Evolutionary conservation across 2,888 invertebrate species (phyloP), one percentile per base, ranked within the genome.

Genomic region (Fissipunctia ypsillon): DNA sequence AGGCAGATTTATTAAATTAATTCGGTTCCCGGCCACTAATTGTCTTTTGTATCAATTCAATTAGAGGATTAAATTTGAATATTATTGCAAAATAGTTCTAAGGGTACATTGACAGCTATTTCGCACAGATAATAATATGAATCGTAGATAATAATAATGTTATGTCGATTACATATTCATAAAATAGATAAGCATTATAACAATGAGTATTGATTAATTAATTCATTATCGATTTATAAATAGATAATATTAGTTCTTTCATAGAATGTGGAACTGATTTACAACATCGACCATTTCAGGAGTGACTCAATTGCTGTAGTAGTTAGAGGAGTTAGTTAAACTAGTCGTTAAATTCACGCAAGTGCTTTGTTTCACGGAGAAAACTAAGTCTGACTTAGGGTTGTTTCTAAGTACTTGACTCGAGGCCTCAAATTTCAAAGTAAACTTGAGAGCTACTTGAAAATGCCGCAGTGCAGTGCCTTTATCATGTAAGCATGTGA

Each of bases 21-120:
- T 88, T 87, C 88, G 75, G 85, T 87, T 84, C 88, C 86, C 82
- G 78, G 81, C 81, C 87, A 86, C 87, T 91, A 90, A 92, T 90
- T 91, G 89, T 88, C 90, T 90, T 91, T 90, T 90, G 89, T 91
- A 90, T 89, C 88, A 90, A 90, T 88, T 89, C 83, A 86, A 88
- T 89, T 89, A 83, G 76, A 76, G 80, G 84, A 89, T 88, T 88
- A 82, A 85, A 90, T 90, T 88, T 87, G 85, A 88, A 88, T 90
- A 88, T 86, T 86, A 85, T 87, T 84, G 78, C 76, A 75, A 82
- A 74, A 85, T 81, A 82, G 84, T 81, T 82, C 65, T 71, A 65
- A 66, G 45, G 52, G 43, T 73, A 75, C 69, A 83, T 78, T 60
- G 61, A 66, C 56, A 61, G 65, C 59, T 76, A 73, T 75, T 67